Percentiles rank a stretch among this genome's conserved stretches.
These are phyloP conservation scores for Melanerpes aurifrons DNA, from an alignment of 2,113 vertebrate genomes.

Conservation along the genomic window DNA sequence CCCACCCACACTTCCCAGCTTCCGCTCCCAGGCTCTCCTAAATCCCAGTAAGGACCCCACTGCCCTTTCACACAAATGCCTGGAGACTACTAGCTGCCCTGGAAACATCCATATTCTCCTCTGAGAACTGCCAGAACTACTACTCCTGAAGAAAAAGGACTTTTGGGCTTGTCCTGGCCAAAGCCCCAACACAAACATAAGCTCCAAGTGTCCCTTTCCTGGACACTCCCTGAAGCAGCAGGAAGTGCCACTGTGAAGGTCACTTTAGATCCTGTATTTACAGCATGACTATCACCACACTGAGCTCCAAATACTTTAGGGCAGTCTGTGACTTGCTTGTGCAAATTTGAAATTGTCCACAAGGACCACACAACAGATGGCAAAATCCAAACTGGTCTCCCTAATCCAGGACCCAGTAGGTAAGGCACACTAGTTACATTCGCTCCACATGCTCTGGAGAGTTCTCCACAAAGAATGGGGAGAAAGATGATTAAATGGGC, in stretches of 20 bases:
- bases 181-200: background rate
- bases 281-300: background rate
- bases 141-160: background rate
- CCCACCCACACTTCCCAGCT: conserved; percentile 17
- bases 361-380: background rate
- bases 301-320: background rate
- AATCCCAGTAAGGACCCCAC: background rate
- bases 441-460: background rate
- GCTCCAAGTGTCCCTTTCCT: background rate
- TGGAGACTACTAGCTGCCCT: background rate
- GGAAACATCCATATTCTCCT: background rate
- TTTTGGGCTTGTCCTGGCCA: background rate
- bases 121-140: background rate
- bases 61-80: conserved; percentile 51
- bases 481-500: background rate
- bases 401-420: background rate
- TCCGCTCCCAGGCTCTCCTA: conserved; percentile 41
- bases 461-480: background rate
- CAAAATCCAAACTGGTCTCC: background rate
- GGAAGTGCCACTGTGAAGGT: background rate
- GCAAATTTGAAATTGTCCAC: background rate
- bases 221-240: background rate
- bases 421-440: background rate
- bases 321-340: background rate
- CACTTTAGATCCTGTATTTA: background rate